A percentile compares a stretch with the other conserved stretches of the same genome.
Conservation (phyloP, 2,113 vertebrate genomes). For the Apus apus region DNA sequence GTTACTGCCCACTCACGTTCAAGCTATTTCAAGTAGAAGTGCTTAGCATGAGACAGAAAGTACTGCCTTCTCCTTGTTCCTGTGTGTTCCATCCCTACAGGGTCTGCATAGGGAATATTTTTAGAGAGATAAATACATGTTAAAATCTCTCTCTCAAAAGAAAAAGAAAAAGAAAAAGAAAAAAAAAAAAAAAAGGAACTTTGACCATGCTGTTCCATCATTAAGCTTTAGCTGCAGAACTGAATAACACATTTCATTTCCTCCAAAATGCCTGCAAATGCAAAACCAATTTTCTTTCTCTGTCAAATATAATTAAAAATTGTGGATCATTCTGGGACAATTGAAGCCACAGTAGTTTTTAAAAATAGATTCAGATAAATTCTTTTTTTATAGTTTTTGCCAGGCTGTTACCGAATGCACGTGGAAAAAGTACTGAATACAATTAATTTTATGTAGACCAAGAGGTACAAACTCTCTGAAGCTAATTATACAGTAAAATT, state of each 20-base stretch:
- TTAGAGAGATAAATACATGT: not conserved
- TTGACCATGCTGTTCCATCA: not conserved
- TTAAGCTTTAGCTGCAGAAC: not conserved
- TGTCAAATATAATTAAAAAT: slow-evolving; percentile 34
- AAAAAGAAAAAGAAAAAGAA: not conserved
- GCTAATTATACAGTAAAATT: not conserved
- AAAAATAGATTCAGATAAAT: slow-evolving; percentile 19
- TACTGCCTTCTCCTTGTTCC: not conserved
- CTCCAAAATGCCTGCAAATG: slow-evolving; percentile 9
- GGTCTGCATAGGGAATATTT: not conserved
- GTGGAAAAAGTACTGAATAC: not conserved
- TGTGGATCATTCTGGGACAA: slow-evolving; percentile 6
- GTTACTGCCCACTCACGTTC: not conserved
- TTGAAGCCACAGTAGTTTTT: not conserved
- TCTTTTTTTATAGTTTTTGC: not conserved
- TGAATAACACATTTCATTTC: slow-evolving; percentile 29
- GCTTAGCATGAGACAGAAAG: not conserved
- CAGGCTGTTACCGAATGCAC: not conserved
- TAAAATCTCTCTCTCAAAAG: not conserved
- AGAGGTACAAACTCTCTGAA: not conserved
- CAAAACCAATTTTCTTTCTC: slow-evolving; percentile 9
- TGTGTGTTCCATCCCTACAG: not conserved
- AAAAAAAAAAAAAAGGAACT: not conserved
- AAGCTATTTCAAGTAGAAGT: not conserved
- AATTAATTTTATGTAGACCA: not conserved